Evolutionary conservation across 2,888 invertebrate species (phyloP), one percentile per base, ranked within the genome.

Genomic region (Orthosia gracilis): DNA sequence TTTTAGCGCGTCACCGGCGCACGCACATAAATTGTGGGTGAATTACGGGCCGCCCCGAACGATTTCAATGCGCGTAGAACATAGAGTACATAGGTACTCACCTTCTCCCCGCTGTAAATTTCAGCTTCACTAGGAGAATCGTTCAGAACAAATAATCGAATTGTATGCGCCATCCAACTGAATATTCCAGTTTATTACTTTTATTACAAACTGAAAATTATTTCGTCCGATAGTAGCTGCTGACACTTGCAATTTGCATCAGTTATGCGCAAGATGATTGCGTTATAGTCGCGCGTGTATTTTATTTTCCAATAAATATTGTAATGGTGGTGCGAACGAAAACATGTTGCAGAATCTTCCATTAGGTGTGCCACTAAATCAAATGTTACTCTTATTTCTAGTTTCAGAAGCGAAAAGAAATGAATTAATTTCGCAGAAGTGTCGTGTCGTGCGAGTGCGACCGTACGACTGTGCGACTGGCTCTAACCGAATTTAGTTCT

Each of bases 21-120:
- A 95, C 94, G 95, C 95, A 95, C 95, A 96, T 96, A 95, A 96
- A 96, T 96, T 91, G 89, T 87, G 81, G 85, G 87, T 93, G 93
- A 95, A 90, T 94, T 94, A 95, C 94, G 93, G 91, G 85, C 89
- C 85, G 86, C 89, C 90, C 91, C 89, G 87, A 93, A 90, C 90
- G 90, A 90, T 89, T 78, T 89, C 90, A 91, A 92, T 91, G 91
- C 88, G 83, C 89, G 80, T 88, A 54, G 73, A 26, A 50, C 23
- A n/a, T 11, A 40, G 40, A 45, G 17, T 74, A 61, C 23, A 31
- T 69, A 40, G 1, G n/a, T 62, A 91, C 91, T 91, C 90, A 92
- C 92, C 91, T 92, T 91, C 89, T 88, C 78, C 89, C 85, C 86
- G 76, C 85, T 92, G 92, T 93, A 94, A 94, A 94, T 94, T 93